phyloP scores from a whole-genome alignment of 2,113 vertebrate genomes.

The Mormyrus iriodes region DNA sequence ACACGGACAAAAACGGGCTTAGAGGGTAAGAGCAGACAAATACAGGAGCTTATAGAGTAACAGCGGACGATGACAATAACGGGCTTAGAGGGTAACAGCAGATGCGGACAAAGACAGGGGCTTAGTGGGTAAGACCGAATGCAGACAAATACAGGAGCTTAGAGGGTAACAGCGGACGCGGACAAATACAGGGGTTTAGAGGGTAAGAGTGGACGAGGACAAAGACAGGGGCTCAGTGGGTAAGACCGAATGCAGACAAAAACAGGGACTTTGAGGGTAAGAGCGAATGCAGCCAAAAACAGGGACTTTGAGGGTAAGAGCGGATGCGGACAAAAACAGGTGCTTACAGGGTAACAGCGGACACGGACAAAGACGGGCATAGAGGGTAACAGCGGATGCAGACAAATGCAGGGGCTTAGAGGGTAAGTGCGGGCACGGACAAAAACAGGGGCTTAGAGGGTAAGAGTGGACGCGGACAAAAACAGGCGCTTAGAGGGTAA shows the following conservation, averaged over 20 bases:
- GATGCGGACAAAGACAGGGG: no score
- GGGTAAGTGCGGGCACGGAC: no score
- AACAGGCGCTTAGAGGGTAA: no score
- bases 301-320: background rate
- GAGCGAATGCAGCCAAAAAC: background rate
- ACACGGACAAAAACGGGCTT: background rate
- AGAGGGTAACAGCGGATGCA: background rate
- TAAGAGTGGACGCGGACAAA: no score
- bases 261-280: background rate
- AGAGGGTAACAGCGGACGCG: no score
- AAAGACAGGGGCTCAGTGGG: slow-evolving; percentile 56
- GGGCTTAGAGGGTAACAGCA: no score
- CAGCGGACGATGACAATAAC: background rate
- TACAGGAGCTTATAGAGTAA: background rate
- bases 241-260: slow-evolving; percentile 32
- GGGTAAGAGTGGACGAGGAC: no score
- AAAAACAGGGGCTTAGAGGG: no score
- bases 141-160: no score
- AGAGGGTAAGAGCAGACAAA: background rate
- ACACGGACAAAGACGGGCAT: background rate
- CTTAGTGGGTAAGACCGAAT: no score
- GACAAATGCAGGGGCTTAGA: background rate
- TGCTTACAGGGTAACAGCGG: background rate
- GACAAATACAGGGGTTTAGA: no score
- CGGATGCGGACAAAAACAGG: background rate